A percentile compares a stretch with the other conserved stretches of the same genome.
Evolutionary conservation across 2,888 invertebrate species (phyloP).

Genomic region (Tetramorium bicarinatum): DNA sequence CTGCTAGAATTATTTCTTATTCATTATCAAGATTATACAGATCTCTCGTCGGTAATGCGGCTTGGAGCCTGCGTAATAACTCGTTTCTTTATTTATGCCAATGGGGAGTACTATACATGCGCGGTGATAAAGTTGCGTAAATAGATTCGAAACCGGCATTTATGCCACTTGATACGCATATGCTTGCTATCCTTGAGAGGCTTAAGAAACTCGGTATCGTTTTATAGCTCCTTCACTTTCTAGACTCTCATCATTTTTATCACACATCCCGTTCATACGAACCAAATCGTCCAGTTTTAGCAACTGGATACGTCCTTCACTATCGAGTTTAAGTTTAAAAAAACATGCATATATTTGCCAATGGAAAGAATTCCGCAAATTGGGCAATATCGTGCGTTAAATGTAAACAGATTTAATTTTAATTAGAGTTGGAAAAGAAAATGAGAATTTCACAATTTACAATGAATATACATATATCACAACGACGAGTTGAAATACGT

Average conservation of each 20-base stretch:
- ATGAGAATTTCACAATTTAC: background rate
- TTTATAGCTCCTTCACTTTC: conserved; percentile 41
- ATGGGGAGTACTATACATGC: background rate
- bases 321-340: background rate
- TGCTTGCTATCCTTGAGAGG: conserved; percentile 43
- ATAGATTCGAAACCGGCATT: conserved; percentile 31
- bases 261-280: background rate
- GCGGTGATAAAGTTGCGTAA: conserved; percentile 38
- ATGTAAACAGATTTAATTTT: background rate
- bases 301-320: conserved; percentile 1
- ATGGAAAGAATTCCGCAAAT: background rate
- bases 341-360: background rate
- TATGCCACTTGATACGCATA: conserved; percentile 41
- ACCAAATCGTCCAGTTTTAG: conserved; percentile 7
- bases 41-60: background rate
- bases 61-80: conserved; percentile 7
- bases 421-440: background rate
- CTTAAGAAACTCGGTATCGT: conserved; percentile 27
- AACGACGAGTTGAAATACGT: background rate
- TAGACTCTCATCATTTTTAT: conserved; percentile 45
- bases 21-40: background rate
- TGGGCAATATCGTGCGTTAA: background rate
- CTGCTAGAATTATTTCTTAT: background rate
- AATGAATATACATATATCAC: background rate
- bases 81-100: conserved; percentile 33